Percentiles rank a stretch among this genome's conserved stretches.
Evolutionary conservation across 2,113 vertebrate species (phyloP).

Genomic region (Pholis gunnellus): DNA sequence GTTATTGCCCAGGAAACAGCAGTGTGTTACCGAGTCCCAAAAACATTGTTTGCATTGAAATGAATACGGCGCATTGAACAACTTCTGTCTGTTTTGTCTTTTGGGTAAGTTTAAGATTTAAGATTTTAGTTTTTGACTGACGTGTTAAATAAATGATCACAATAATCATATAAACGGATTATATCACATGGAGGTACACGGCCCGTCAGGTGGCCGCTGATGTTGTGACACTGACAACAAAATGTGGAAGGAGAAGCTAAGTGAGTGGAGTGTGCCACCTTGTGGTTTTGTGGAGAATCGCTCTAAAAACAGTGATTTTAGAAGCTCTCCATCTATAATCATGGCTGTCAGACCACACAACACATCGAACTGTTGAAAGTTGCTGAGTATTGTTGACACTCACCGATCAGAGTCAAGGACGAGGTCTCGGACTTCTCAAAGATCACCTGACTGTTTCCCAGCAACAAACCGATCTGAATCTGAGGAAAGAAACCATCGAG

Average conservation of each 20-base stretch:
- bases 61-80: neutral
- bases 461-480: conserved; percentile 91
- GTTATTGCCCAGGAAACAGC: too few species aligned
- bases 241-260: neutral
- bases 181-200: neutral
- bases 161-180: neutral
- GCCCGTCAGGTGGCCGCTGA: neutral
- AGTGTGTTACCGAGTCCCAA: neutral
- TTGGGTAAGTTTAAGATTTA: neutral
- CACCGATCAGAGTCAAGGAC: conserved; percentile 91
- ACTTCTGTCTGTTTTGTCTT: neutral
- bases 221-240: neutral
- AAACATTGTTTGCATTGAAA: neutral
- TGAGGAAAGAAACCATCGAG: conserved; percentile 58
- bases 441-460: conserved; percentile 95
- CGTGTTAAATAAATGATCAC: neutral
- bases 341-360: neutral
- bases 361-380: neutral
- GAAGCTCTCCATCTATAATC: neutral
- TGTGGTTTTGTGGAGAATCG: conserved; percentile 41
- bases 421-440: conserved; percentile 97
- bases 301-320: neutral
- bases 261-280: conserved; percentile 56
- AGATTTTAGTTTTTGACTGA: neutral
- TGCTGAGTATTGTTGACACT: conserved; percentile 70